These are phyloP conservation scores for Pandemis cinnamomeana DNA, from an alignment of 2,888 invertebrate species.

Conservation along the genomic window DNA sequence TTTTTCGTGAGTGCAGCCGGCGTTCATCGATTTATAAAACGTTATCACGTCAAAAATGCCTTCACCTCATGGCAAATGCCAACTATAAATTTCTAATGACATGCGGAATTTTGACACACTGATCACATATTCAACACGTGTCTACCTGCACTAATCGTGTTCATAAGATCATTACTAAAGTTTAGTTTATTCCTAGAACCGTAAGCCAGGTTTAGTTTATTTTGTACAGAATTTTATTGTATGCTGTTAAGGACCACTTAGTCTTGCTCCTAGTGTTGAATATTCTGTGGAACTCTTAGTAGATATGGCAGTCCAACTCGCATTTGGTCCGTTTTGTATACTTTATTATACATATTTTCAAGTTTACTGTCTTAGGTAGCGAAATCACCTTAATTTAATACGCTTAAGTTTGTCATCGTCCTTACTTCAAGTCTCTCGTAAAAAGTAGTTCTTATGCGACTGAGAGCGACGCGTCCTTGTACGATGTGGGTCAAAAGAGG, in stretches of 20 bases:
- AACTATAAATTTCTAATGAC: constrained; percentile 1
- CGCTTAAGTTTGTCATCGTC: neutral
- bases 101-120: neutral
- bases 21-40: no score
- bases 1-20: no score
- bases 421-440: constrained; percentile 18
- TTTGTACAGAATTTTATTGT: no score
- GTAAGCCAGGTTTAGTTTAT: no score
- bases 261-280: no score
- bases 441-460: constrained; percentile 35
- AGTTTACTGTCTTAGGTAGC: neutral
- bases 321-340: no score
- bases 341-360: neutral
- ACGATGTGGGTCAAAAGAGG: constrained; percentile 34
- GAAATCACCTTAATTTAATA: neutral
- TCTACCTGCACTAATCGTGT: neutral
- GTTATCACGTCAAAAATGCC: neutral
- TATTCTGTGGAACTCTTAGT: no score
- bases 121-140: neutral
- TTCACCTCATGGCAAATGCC: neutral
- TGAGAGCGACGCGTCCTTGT: constrained; percentile 25
- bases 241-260: no score
- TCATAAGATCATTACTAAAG: neutral
- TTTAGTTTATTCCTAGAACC: neutral
- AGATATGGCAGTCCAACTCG: no score